Percentiles rank a stretch among this genome's conserved stretches.
Conservation (phyloP, 2,797 vertebrate species). For the Pseudomugil tenellus region DNA sequence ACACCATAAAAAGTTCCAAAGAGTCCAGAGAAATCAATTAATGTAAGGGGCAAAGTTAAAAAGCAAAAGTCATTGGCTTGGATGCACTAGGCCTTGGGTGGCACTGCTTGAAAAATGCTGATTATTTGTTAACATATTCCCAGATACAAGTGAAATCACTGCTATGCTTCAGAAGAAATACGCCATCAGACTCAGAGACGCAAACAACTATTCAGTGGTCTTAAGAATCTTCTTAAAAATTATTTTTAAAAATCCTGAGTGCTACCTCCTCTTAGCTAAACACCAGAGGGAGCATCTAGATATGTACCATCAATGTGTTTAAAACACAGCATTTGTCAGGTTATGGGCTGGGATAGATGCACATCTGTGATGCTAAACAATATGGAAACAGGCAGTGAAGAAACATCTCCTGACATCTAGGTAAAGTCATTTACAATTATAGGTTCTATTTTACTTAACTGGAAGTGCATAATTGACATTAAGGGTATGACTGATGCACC, state of each 20-base stretch:
- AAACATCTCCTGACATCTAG: background rate
- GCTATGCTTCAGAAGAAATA: background rate
- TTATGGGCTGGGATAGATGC: too few species aligned
- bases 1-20: background rate
- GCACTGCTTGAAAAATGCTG: background rate
- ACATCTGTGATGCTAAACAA: background rate
- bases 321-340: too few species aligned
- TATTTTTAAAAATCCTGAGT: background rate
- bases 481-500: too few species aligned
- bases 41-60: background rate
- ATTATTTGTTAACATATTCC: background rate
- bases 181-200: background rate
- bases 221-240: background rate
- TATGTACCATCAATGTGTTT: too few species aligned
- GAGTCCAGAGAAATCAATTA: background rate
- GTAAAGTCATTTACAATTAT: background rate
- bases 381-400: background rate
- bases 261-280: background rate
- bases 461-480: too few species aligned
- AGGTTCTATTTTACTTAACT: too few species aligned
- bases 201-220: background rate
- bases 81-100: background rate
- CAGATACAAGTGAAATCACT: background rate
- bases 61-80: background rate
- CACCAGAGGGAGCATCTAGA: background rate